These are phyloP conservation scores for Palaemon carinicauda DNA, from an alignment of 1,140 invertebrate species.

Conservation along the genomic window DNA sequence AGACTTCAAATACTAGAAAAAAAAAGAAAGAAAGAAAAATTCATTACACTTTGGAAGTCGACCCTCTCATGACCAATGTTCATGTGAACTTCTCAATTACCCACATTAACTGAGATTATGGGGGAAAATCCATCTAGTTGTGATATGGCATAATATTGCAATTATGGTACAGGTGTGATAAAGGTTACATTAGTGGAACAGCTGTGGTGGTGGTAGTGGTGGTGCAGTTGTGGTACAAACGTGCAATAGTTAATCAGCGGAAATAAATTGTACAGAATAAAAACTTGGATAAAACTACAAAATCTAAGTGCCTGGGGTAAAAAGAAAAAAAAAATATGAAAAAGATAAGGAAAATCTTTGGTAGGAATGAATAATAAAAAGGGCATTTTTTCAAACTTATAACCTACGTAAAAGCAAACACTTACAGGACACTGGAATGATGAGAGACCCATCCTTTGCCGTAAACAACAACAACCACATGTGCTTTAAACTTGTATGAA, in stretches of 20 bases:
- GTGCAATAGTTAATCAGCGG: constrained; percentile 50
- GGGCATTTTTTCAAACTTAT: constrained; percentile 30
- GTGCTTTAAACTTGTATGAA: constrained; percentile 45
- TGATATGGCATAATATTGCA: constrained; percentile 49
- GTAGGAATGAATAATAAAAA: constrained; percentile 39
- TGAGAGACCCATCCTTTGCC: constrained; percentile 44
- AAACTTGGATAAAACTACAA: constrained; percentile 20
- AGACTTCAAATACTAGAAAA: too few species aligned
- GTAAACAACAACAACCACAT: constrained; percentile 49
- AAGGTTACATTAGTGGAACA: constrained; percentile 46
- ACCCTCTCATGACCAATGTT: background rate
- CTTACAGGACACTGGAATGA: constrained; percentile 55
- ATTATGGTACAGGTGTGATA: constrained; percentile 36
- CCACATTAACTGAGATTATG: constrained; percentile 41
- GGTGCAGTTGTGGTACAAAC: constrained; percentile 53
- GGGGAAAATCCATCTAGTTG: constrained; percentile 38
- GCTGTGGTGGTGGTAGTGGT: constrained; percentile 46
- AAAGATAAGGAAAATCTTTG: constrained; percentile 54
- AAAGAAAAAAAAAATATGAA: constrained; percentile 39
- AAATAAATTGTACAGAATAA: constrained; percentile 49
- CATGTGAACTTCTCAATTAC: background rate
- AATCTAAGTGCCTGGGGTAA: constrained; percentile 49
- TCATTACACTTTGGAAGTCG: background rate
- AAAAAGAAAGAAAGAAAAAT: too few species aligned
- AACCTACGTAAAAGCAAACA: constrained; percentile 49